phyloP scores from a whole-genome alignment of 2,113 vertebrate species.

The Mesembrinibis cayennensis region DNA sequence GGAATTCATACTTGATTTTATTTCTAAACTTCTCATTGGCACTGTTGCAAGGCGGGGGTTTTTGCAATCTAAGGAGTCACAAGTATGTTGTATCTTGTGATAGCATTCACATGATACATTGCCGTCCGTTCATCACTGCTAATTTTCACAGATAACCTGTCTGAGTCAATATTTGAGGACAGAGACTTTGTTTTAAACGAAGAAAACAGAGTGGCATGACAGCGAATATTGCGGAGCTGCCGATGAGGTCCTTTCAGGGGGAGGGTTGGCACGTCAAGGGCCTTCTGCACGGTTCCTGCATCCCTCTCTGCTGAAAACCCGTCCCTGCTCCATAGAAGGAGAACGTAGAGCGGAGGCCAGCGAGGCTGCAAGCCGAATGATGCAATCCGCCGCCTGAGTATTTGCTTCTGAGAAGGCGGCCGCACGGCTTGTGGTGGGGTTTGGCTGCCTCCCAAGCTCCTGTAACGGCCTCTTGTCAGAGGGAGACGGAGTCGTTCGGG shows the following conservation, averaged over 20 bases:
- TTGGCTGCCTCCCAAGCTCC: slow-evolving; percentile 30
- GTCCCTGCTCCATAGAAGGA: not conserved
- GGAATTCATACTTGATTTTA: not conserved
- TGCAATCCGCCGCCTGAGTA: not conserved
- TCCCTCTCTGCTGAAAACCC: not conserved
- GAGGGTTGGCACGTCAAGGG: not conserved
- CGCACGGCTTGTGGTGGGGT: not conserved
- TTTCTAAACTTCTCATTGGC: not conserved
- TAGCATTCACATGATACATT: not conserved
- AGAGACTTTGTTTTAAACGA: not conserved
- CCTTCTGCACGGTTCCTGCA: not conserved
- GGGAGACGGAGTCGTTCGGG: not conserved
- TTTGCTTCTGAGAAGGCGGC: not conserved
- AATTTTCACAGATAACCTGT: not conserved
- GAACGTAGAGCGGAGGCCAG: not conserved
- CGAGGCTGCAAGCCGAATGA: not conserved
- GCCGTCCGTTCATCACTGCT: not conserved
- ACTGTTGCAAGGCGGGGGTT: not conserved
- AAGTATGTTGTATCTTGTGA: not conserved
- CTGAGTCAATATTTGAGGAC: not conserved
- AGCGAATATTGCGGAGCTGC: not conserved
- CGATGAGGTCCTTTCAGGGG: rapidly evolving
- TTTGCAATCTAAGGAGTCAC: not conserved
- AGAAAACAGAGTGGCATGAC: rapidly evolving
- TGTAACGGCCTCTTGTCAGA: not conserved